Evolutionary conservation across 1,140 invertebrate species (phyloP), one percentile per base, ranked within the genome.

Genomic region (Cephus cinctus): DNA sequence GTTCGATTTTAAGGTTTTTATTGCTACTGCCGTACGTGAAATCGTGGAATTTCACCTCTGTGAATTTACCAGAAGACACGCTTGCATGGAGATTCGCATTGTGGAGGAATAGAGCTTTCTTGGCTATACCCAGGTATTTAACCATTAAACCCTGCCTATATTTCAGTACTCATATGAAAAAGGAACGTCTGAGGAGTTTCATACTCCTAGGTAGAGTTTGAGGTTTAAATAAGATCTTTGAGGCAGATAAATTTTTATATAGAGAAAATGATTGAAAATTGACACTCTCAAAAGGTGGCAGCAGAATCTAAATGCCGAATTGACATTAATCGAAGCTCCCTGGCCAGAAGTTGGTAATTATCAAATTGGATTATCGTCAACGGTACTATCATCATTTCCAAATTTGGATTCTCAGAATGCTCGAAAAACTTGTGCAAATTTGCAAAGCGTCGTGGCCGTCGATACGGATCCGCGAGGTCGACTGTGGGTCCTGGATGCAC

Each of bases 401-500:
- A 52, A 41, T 32, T 18, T 30, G 2, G 30, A 43, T 31, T 23
- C 14, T 5, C 30, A 38, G 34, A n/a, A 9, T 9, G 38, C 23
- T 39, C 9, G 35, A 27, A n/a, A n/a, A n/a, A n/a, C n/a, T n/a
- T n/a, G n/a, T n/a, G n/a, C n/a, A n/a, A n/a, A n/a, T n/a, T n/a
- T n/a, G n/a, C n/a, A n/a, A n/a, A n/a, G n/a, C n/a, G n/a, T n/a
- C 6, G 49, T 59, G 20, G 51, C 51, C 12, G 59, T 65, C 22
- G 61, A 63, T 12, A 23, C 57, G 5, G 65, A 67, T 22, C 14
- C 8, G 27, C 47, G 49, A 3, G 65, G 62, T 23, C 56, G 57
- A 41, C 52, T 67, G 8, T 67, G 65, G 65, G 5, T 62, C 5
- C 44, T 67, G 30, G 61, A 67, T 19, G 47, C 52, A 14, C 47